phyloP scores from a whole-genome alignment of 2,888 invertebrate genomes.

The Ophion costatus region DNA sequence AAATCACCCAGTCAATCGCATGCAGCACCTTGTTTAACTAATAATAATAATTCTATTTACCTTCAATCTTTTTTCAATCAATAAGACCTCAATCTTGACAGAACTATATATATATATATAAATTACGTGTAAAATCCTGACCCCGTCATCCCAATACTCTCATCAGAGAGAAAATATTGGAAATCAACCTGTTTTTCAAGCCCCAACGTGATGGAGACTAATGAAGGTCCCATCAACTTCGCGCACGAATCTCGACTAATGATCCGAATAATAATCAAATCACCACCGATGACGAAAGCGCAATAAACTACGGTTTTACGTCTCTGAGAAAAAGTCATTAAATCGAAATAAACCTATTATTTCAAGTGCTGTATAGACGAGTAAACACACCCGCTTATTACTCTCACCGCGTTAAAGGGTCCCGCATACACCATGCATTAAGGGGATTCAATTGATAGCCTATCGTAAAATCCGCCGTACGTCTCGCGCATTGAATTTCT shows the following conservation, averaged over 20 bases:
- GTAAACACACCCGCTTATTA: neutral
- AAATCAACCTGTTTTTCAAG: neutral
- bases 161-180: neutral
- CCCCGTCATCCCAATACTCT: neutral
- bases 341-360: neutral
- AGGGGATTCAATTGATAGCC: conserved; percentile 37
- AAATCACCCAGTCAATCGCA: too few relatives aligned
- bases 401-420: conserved; percentile 6
- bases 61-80: neutral
- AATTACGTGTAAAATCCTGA: neutral
- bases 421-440: conserved; percentile 4
- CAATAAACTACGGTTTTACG: neutral
- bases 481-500: conserved; percentile 21
- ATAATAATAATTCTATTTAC: neutral
- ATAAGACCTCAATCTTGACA: neutral
- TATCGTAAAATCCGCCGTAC: conserved; percentile 37
- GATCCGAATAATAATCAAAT: neutral
- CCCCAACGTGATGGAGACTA: neutral
- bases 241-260: neutral
- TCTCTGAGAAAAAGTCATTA: neutral
- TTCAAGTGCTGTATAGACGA: neutral
- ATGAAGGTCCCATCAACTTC: neutral
- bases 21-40: neutral
- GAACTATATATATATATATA: neutral
- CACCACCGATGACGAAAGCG: neutral